A percentile compares a stretch with the other conserved stretches of the same genome.
Conservation (phyloP, 1,140 invertebrate genomes). For the Achatina immaculata region DNA sequence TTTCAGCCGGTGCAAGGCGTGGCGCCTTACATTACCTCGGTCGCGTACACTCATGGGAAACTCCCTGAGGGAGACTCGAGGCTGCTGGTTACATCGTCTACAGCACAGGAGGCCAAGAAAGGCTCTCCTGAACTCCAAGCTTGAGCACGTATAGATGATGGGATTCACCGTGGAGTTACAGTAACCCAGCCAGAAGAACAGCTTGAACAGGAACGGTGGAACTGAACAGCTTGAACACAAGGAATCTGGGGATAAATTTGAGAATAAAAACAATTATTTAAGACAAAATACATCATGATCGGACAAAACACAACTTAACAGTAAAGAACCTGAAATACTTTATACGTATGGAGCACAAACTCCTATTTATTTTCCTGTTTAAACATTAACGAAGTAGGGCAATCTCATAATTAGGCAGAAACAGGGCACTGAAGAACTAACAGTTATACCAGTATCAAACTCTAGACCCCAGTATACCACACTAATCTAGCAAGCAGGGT, state of each 20-base stretch:
- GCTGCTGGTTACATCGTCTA: constrained; percentile 41
- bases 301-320: too few relatives aligned
- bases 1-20: background rate
- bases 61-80: constrained; percentile 41
- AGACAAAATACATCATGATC: too few relatives aligned
- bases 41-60: background rate
- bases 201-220: constrained; percentile 61
- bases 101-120: constrained; percentile 60
- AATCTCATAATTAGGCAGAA: too few relatives aligned
- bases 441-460: too few relatives aligned
- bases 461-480: too few relatives aligned
- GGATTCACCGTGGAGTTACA: constrained; percentile 87
- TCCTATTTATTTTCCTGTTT: too few relatives aligned
- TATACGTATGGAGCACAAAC: too few relatives aligned
- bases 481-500: too few relatives aligned
- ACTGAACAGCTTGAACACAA: constrained; percentile 54
- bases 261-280: background rate
- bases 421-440: too few relatives aligned
- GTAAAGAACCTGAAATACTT: too few relatives aligned
- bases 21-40: background rate
- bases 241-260: constrained; percentile 67
- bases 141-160: constrained; percentile 97
- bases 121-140: constrained; percentile 89
- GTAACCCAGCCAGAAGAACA: constrained; percentile 82
- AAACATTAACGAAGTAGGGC: too few relatives aligned